These are phyloP conservation scores for Perizoma affinitatum DNA, from an alignment of 2,888 invertebrate genomes.

Conservation along the genomic window DNA sequence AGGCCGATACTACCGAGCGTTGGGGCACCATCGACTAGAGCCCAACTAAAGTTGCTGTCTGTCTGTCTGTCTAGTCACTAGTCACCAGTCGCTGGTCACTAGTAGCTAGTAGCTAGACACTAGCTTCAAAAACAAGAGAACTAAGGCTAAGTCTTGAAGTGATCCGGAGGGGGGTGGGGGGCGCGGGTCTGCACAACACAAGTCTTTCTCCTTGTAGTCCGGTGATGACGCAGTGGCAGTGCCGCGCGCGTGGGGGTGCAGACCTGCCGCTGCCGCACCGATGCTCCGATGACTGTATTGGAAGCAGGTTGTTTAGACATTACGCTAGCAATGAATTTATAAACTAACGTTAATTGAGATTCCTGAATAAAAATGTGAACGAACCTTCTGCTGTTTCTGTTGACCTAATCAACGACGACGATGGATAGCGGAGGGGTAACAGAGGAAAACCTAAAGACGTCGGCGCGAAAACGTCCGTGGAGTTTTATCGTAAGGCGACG, in stretches of 20 bases:
- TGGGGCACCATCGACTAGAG: no score
- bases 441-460: constrained; percentile 14
- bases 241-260: no score
- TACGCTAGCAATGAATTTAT: constrained; percentile 76
- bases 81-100: no score
- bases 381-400: constrained; percentile 48
- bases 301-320: constrained; percentile 72
- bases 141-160: no score
- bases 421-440: constrained; percentile 3
- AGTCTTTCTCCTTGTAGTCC: no score
- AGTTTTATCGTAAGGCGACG: constrained; percentile 48
- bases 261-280: background rate
- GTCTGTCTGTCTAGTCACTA: no score
- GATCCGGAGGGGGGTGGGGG: no score
- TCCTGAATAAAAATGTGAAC: constrained; percentile 71
- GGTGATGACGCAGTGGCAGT: no score
- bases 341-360: constrained; percentile 70
- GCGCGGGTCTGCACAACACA: constrained; percentile 5
- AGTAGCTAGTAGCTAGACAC: no score
- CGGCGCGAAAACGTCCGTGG: constrained; percentile 34
- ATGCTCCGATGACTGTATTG: constrained; percentile 61
- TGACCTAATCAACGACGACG: constrained; percentile 27
- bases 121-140: no score
- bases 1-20: no score
- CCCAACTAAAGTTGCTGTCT: no score